Conservation (phyloP, 2,797 vertebrate genomes). For the Myiothlypis coronata region DNA sequence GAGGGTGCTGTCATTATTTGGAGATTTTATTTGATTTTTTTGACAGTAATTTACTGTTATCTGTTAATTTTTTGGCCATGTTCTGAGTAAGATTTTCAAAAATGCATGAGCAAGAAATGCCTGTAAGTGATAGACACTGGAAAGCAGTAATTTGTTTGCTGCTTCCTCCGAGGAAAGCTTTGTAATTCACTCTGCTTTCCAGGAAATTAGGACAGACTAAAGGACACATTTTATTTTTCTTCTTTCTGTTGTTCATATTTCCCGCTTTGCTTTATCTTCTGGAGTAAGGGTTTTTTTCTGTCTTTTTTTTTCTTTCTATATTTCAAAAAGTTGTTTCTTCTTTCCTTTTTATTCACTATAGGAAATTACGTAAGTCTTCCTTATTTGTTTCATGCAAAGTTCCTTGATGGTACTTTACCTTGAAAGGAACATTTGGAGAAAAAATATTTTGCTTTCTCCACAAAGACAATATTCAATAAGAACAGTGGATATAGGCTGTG, state of each 20-base stretch:
- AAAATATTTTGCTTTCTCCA: neutral
- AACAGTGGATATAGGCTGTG: neutral
- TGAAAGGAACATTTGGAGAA: neutral
- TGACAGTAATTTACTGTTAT: neutral
- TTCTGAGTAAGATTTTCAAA: neutral
- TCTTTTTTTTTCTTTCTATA: neutral
- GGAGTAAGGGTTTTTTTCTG: rapidly evolving
- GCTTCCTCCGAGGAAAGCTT: neutral
- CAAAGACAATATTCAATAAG: neutral
- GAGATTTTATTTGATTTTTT: neutral
- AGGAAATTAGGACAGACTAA: neutral
- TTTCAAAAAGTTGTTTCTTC: neutral
- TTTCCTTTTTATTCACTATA: neutral
- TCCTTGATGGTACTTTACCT: neutral
- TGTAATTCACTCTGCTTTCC: neutral
- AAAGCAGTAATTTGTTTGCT: neutral
- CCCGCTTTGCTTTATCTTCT: neutral
- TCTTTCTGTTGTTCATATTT: neutral
- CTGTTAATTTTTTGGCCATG: neutral
- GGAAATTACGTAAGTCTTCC: neutral
- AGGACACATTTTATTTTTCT: neutral
- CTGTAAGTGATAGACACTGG: neutral
- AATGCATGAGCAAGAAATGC: neutral
- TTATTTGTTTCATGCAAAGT: neutral
- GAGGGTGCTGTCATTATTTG: neutral